Evolutionary conservation across 2,797 vertebrate genomes (phyloP).

Genomic region (Iguana delicatissima): DNA sequence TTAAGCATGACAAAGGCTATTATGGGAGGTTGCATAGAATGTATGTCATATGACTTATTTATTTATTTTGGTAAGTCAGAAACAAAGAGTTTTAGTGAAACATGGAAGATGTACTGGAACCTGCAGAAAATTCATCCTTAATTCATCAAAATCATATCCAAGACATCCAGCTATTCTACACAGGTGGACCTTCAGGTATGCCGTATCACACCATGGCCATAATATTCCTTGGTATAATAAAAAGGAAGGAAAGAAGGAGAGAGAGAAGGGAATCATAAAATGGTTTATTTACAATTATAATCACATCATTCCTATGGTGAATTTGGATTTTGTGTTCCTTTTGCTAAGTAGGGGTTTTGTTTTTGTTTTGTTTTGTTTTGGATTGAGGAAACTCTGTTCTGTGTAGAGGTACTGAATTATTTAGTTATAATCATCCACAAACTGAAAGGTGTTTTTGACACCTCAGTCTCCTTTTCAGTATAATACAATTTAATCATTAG

Average conservation of each 20-base stretch:
- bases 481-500: too few relatives aligned
- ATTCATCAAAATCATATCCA: neutral
- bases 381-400: too few relatives aligned
- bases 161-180: neutral
- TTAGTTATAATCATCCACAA: neutral
- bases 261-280: neutral
- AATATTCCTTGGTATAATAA: neutral
- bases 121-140: neutral
- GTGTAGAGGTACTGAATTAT: neutral
- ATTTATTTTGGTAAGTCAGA: neutral
- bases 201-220: neutral
- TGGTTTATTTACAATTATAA: neutral
- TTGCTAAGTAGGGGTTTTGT: neutral
- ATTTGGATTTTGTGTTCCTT: neutral
- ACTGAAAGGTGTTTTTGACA: too few relatives aligned
- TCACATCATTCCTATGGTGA: neutral
- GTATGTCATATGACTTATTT: neutral
- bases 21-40: neutral
- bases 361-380: too few relatives aligned
- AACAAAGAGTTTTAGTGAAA: neutral
- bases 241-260: neutral
- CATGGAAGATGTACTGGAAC: neutral
- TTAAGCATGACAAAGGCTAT: neutral
- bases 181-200: neutral
- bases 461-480: too few relatives aligned